These are phyloP conservation scores for Callopanchax toddi DNA, from an alignment of 2,113 vertebrate genomes.

Conservation along the genomic window DNA sequence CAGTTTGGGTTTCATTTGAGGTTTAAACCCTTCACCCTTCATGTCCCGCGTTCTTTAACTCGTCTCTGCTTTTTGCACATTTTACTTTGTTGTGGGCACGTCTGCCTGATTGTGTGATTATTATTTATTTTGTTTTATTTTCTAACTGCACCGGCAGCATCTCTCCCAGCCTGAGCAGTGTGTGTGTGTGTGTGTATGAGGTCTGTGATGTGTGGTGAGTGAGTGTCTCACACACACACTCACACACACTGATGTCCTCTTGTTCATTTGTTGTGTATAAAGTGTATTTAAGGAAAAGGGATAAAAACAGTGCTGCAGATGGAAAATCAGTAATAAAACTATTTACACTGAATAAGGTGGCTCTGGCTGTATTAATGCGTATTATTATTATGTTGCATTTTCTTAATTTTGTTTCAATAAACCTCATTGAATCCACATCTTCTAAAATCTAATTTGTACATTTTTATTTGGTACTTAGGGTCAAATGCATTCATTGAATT, in stretches of 20 bases:
- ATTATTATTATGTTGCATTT: too few species aligned
- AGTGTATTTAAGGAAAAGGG: conserved; percentile 67
- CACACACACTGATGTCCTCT: conserved; percentile 77
- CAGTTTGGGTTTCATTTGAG: too few species aligned
- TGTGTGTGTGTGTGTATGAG: conserved; percentile 55
- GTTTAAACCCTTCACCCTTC: neutral
- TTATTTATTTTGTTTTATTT: conserved; percentile 24
- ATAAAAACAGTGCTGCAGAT: conserved; percentile 66
- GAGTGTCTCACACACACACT: conserved; percentile 35
- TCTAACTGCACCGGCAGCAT: conserved; percentile 34
- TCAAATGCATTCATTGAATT: too few species aligned
- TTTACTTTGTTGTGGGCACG: conserved; percentile 41
- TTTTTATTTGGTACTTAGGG: too few species aligned
- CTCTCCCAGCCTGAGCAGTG: conserved; percentile 33
- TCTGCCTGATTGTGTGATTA: conserved; percentile 35
- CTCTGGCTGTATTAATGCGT: too few species aligned
- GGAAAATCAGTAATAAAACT: conserved; percentile 77
- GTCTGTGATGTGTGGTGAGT: conserved; percentile 71
- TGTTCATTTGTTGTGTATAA: conserved; percentile 69
- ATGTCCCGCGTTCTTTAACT: conserved; percentile 13
- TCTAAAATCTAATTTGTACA: too few species aligned
- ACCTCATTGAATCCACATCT: too few species aligned
- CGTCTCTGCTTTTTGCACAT: conserved; percentile 35
- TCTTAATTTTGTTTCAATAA: too few species aligned
- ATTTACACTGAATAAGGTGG: conserved; percentile 57